Base-by-base conservation (phyloP, 2,113 vertebrate genomes). In the Steatornis caripensis region DNA sequence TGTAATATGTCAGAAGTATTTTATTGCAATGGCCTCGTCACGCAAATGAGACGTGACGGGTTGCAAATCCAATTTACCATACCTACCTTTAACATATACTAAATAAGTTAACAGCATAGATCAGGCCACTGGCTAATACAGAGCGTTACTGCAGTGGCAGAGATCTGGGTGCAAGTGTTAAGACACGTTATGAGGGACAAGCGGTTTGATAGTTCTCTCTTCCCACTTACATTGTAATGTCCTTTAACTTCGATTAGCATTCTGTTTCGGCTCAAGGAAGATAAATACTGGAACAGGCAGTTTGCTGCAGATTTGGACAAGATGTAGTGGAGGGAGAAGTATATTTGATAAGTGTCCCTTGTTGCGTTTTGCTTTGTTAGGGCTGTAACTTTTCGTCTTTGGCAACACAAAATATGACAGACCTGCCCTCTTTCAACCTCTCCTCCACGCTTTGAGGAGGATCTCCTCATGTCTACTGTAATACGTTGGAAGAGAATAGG, bases 1-100 rank as follows among this genome's bases (percentile, higher is more conserved):
- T 95, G 92, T 97, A 82, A 81, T 27, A 21, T 90, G 97, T 96
- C 96, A 90, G 80, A 96, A 95, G 81, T 72, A 49, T 78, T 97
- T 93, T 96, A 84, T 68, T 65, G 84, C 90, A 62, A 58, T 71
- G 92, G 60, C 77, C n/a, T 84, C 82, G 68, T 95, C 85, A 41
- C 0, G 0, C 65, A 82, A 95, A 86, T 72, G 84, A 90, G 90
- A 96, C 16, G 37, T 60, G 76, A 92, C 1, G 16, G 84, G 46
- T 85, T 83, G 87, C 81, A 94, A 95, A 94, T 95, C 97, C 95
- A 97, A 96, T 95, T 82, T 54, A 46, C 39, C 16, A 18, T 71
- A 64, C 66, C 88, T 85, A 65, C 88, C 83, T 90, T 92, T 93
- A 95, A 76, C 77, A 78, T 93, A 66, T 17, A 53, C 46, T 80